Base-by-base conservation (phyloP, 2,113 vertebrate genomes). In the Trinectes maculatus region DNA sequence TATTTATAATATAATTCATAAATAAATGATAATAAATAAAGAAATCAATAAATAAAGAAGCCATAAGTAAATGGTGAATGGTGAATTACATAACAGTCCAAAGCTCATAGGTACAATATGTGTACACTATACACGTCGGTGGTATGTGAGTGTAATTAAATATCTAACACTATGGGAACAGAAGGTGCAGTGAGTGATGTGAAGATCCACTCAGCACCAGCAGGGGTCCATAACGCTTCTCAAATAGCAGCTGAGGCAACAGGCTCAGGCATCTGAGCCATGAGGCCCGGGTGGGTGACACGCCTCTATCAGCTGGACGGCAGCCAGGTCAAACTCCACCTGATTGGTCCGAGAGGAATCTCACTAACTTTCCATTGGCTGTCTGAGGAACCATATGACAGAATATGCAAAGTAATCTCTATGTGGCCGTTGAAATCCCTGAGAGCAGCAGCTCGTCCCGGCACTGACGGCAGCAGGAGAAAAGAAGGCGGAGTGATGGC, bases 221-320 rank as follows among this genome's bases (percentile, higher is more conserved):
- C 65, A 89, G 88, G 66, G 88, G 88, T 80, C 84, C 59, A 46
- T 68, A 69, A 74, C 25, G 78, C 1, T 29, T 40, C 59, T 86
- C 71, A 57, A 49, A 79, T 46, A 68, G 60, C 71, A 77, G 70
- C 79, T 68, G 83, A 74, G 55, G n/a, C n/a, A n/a, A n/a, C n/a
- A n/a, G n/a, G n/a, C n/a, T n/a, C n/a, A n/a, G n/a, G 76, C 51
- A 53, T 80, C 9, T 48, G 5, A 56, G 1, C 56, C 61, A 70
- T 39, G 59, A 48, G 33, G 40, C 42, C 52, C n/a, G n/a, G n/a
- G n/a, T n/a, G n/a, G n/a, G n/a, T n/a, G n/a, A 51, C 73, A 62
- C 79, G 0, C 70, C 62, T 39, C 80, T n/a, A 12, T 75, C 70
- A 61, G 71, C 79, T 73, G 85, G 80, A 31, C 1, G 0, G 5